A percentile compares a stretch with the other conserved stretches of the same genome.
These are phyloP conservation scores for Mimumesa dahlbomi DNA, from an alignment of 2,888 invertebrate genomes.

Conservation along the genomic window DNA sequence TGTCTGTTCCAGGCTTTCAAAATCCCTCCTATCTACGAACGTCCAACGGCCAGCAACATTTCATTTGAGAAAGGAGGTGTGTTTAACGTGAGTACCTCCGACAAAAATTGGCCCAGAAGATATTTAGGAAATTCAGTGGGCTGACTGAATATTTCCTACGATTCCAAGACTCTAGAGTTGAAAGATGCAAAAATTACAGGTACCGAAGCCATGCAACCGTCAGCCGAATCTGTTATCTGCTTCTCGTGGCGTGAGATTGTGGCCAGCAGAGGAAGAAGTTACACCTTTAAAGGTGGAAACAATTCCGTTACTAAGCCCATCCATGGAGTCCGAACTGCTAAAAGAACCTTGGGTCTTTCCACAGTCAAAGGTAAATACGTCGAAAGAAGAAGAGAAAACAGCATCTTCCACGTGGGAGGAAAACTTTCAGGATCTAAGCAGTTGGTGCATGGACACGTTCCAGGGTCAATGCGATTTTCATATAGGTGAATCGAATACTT, in stretches of 20 bases:
- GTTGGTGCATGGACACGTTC: slow-evolving; percentile 81
- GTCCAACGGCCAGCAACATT: slow-evolving; percentile 79
- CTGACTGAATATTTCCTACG: no score
- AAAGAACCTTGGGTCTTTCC: slow-evolving; percentile 60
- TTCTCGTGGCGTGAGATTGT: slow-evolving; percentile 79
- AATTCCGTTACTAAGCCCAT: slow-evolving; percentile 69
- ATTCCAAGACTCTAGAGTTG: no score
- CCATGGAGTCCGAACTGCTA: slow-evolving; percentile 69
- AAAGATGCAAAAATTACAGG: slow-evolving; percentile 43
- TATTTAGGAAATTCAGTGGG: no score
- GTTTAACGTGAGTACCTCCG: slow-evolving; percentile 71
- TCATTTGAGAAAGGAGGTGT: slow-evolving; percentile 76
- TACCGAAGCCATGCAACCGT: slow-evolving; percentile 74
- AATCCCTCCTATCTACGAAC: slow-evolving; percentile 78
- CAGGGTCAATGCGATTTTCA: slow-evolving; percentile 76
- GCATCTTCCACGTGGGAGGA: slow-evolving; percentile 80
- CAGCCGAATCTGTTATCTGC: slow-evolving; percentile 71
- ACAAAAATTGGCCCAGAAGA: no score
- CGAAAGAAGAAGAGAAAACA: slow-evolving; percentile 55
- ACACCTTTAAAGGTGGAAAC: slow-evolving; percentile 63
- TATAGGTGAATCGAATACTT: slow-evolving; percentile 76
- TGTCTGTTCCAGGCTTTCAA: slow-evolving; percentile 69
- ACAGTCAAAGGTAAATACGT: slow-evolving; percentile 34
- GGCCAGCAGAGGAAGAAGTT: slow-evolving; percentile 60
- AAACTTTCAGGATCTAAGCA: slow-evolving; percentile 87